phyloP scores from a whole-genome alignment of 2,888 invertebrate species.

The Yponomeuta cagnagella region DNA sequence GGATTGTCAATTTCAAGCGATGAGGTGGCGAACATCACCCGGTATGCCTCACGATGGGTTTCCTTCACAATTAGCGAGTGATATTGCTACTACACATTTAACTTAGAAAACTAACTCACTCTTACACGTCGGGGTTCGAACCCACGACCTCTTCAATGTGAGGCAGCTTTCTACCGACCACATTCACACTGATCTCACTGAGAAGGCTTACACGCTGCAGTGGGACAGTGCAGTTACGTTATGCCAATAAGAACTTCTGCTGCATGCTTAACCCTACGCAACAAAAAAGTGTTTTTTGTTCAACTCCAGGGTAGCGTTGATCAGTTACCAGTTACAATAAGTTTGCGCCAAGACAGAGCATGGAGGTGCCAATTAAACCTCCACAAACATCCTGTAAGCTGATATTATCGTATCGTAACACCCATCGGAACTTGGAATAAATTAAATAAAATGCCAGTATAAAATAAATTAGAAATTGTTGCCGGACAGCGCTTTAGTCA shows the following conservation, averaged over 20 bases:
- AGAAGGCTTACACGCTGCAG: no score
- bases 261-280: not conserved
- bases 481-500: not conserved
- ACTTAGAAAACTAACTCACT: no score
- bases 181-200: no score
- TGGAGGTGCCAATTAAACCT: conserved; percentile 65
- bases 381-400: conserved; percentile 69
- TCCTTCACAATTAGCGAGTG: no score
- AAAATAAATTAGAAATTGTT: conserved; percentile 61
- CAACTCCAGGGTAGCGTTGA: conserved; percentile 4
- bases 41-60: no score
- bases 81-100: no score
- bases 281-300: not conserved
- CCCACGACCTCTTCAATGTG: no score
- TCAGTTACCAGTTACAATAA: conserved; percentile 14
- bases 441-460: conserved; percentile 69
- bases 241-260: not conserved
- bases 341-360: conserved; percentile 4
- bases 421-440: conserved; percentile 68
- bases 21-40: no score
- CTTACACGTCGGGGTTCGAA: no score
- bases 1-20: no score
- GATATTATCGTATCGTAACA: conserved; percentile 72
- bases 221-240: no score
- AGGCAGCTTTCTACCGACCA: no score